Conservation (phyloP, 2,888 invertebrate genomes). For the Phortica okadai region DNA sequence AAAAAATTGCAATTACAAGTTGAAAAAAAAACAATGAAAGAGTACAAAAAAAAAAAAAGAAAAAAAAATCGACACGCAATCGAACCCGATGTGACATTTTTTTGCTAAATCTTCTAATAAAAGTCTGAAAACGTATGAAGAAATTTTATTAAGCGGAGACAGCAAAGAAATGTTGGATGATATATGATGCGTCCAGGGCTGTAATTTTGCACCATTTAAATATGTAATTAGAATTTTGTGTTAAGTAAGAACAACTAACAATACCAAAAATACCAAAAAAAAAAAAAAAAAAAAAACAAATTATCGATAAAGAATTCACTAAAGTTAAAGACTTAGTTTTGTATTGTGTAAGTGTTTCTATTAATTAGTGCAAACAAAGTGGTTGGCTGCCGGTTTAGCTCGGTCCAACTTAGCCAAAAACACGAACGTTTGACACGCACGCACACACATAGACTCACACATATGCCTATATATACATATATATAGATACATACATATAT, state of each 20-base stretch:
- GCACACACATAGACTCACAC: slow-evolving; percentile 48
- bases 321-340: slow-evolving; percentile 47
- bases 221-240: slow-evolving; percentile 71
- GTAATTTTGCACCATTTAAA: slow-evolving; percentile 74
- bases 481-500: slow-evolving; percentile 34
- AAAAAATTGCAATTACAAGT: slow-evolving; percentile 20
- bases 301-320: slow-evolving; percentile 34
- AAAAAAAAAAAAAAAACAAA: slow-evolving; percentile 52
- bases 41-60: slow-evolving; percentile 56
- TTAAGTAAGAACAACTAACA: slow-evolving; percentile 63
- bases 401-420: slow-evolving; percentile 34
- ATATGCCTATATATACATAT: slow-evolving; percentile 42
- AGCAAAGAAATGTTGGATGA: slow-evolving; percentile 71
- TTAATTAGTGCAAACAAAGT: slow-evolving; percentile 45
- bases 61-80: slow-evolving; percentile 75
- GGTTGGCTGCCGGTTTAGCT: neutral
- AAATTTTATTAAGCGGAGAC: slow-evolving; percentile 61
- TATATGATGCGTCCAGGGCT: slow-evolving; percentile 71
- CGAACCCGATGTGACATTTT: slow-evolving; percentile 73
- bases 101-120: slow-evolving; percentile 69
- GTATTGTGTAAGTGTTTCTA: slow-evolving; percentile 52
- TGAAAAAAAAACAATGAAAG: slow-evolving; percentile 3
- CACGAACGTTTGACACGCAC: slow-evolving; percentile 44
- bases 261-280: slow-evolving; percentile 45
- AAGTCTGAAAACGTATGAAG: slow-evolving; percentile 46